These are phyloP conservation scores for Dexiosoma caninum DNA, from an alignment of 2,888 invertebrate genomes.

Conservation along the genomic window DNA sequence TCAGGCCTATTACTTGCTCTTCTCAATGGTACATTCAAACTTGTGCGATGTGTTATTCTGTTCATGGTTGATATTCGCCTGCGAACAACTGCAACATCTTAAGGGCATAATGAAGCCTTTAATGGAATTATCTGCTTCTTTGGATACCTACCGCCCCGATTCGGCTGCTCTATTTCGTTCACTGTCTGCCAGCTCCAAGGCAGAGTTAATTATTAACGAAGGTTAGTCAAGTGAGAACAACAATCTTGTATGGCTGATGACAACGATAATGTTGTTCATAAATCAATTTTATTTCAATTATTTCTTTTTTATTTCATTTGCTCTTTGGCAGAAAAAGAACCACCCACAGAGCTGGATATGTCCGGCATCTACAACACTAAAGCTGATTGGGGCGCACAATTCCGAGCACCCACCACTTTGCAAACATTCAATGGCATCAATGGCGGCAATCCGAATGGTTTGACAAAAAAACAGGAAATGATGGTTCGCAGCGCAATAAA, in stretches of 20 bases:
- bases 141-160: slow-evolving; percentile 87
- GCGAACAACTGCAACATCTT: slow-evolving; percentile 90
- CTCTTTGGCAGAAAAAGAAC: slow-evolving; percentile 77
- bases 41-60: slow-evolving; percentile 88
- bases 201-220: slow-evolving; percentile 77
- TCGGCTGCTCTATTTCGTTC: slow-evolving; percentile 85
- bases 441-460: slow-evolving; percentile 85
- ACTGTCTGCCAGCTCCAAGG: slow-evolving; percentile 78
- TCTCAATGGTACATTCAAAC: slow-evolving; percentile 82
- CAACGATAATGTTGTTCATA: not conserved
- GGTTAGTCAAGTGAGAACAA: slow-evolving; percentile 66
- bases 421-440: slow-evolving; percentile 80
- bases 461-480: slow-evolving; percentile 90
- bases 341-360: slow-evolving; percentile 82
- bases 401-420: slow-evolving; percentile 83
- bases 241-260: not conserved
- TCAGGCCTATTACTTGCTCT: slow-evolving; percentile 85
- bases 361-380: slow-evolving; percentile 87
- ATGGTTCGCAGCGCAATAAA: slow-evolving; percentile 91
- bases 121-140: slow-evolving; percentile 90
- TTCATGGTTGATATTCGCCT: slow-evolving; percentile 90
- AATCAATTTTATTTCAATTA: slow-evolving; percentile 33
- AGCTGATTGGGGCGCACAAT: slow-evolving; percentile 87
- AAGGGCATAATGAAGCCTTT: slow-evolving; percentile 92
- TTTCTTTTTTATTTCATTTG: slow-evolving; percentile 1